A percentile compares a stretch with the other conserved stretches of the same genome.
Evolutionary conservation across 1,140 invertebrate species (phyloP).

Genomic region (Lordiphosa collinella): DNA sequence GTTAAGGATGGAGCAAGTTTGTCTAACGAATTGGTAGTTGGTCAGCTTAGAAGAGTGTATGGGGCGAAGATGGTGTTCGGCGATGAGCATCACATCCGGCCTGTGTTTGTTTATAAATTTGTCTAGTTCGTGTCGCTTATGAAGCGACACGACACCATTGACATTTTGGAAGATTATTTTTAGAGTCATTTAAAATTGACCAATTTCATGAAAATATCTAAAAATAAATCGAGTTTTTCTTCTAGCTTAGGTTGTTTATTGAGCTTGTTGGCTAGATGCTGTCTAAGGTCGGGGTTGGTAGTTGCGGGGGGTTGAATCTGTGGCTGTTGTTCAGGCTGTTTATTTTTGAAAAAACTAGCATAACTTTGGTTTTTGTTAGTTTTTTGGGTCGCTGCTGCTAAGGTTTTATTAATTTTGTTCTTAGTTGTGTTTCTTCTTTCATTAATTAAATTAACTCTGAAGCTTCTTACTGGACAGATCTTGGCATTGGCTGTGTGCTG

Average conservation of each 20-base stretch:
- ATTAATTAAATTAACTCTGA: not conserved
- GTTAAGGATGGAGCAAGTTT: not conserved
- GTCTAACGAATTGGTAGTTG: slow-evolving; percentile 6
- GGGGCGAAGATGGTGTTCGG: slow-evolving; percentile 2
- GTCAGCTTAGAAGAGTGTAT: not conserved
- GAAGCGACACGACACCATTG: not conserved
- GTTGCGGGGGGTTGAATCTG: not conserved
- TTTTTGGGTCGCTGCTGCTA: not conserved
- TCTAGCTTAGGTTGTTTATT: too few relatives aligned
- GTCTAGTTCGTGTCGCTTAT: not conserved
- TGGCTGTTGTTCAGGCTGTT: too few relatives aligned
- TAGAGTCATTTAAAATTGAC: not conserved
- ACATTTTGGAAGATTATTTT: not conserved
- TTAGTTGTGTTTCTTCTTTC: not conserved
- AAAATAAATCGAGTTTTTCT: not conserved
- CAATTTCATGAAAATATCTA: not conserved
- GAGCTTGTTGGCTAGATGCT: not conserved
- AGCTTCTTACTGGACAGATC: not conserved
- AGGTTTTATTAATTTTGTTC: not conserved
- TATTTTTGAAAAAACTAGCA: too few relatives aligned
- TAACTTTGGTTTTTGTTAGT: not conserved
- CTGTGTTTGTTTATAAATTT: not conserved
- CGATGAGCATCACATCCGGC: slow-evolving; percentile 11
- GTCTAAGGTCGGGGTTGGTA: not conserved
- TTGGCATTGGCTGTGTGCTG: slow-evolving; percentile 3